A percentile compares a stretch with the other conserved stretches of the same genome.
phyloP scores from a whole-genome alignment of 2,888 invertebrate species.

The Scotopteryx bipunctaria region DNA sequence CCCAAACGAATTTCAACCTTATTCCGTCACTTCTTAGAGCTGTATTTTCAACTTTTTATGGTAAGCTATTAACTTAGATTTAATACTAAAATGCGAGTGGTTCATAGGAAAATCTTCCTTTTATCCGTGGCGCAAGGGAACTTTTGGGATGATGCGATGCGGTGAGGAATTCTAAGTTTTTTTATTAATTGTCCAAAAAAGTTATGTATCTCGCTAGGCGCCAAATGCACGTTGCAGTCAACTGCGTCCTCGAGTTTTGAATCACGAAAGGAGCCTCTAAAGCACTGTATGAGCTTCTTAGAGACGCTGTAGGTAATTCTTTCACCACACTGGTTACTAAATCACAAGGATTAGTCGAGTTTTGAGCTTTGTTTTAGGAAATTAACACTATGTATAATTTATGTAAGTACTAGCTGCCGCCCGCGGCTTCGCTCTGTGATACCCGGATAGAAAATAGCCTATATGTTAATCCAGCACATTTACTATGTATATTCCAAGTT shows the following conservation, averaged over 20 bases:
- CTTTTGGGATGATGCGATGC: constrained; percentile 38
- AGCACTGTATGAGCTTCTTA: too few species aligned
- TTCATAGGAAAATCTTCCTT: constrained; percentile 44
- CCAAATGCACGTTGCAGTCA: constrained; percentile 73
- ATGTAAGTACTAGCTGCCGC: too few species aligned
- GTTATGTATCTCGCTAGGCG: constrained; percentile 74
- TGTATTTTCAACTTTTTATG: constrained; percentile 34
- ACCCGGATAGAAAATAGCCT: too few species aligned
- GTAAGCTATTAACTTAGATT: constrained; percentile 74
- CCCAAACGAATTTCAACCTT: constrained; percentile 46
- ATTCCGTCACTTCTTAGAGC: constrained; percentile 26
- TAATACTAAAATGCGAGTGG: constrained; percentile 51
- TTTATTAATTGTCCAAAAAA: constrained; percentile 73
- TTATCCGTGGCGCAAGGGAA: constrained; percentile 35
- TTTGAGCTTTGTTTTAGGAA: too few species aligned
- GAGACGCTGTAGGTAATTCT: too few species aligned
- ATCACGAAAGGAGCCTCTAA: too few species aligned
- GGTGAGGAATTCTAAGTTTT: constrained; percentile 70
- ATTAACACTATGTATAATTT: too few species aligned
- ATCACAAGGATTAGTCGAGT: too few species aligned
- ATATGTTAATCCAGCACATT: too few species aligned
- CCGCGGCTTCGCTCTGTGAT: too few species aligned
- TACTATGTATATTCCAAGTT: too few species aligned
- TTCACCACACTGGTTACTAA: too few species aligned
- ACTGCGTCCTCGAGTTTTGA: constrained; percentile 52